Conservation (phyloP, 2,113 vertebrate species). For the Psittacara wagleri region DNA sequence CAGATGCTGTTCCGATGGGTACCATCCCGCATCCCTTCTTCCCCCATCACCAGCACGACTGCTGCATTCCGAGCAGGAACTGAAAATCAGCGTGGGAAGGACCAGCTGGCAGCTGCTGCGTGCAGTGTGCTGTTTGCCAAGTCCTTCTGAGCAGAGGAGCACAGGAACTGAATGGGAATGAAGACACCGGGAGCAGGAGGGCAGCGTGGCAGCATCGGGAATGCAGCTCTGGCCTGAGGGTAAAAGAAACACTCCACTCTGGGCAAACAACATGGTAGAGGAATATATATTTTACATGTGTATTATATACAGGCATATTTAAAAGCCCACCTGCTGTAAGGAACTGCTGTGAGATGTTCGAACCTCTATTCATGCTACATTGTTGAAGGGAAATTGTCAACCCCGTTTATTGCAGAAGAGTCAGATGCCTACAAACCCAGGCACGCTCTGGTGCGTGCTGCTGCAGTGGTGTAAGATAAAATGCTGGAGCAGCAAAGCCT, state of each 20-base stretch:
- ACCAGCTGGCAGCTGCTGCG: slow-evolving; percentile 4
- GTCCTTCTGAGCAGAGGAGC: neutral
- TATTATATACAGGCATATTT: neutral
- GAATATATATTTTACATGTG: neutral
- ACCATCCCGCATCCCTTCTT: neutral
- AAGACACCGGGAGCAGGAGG: neutral
- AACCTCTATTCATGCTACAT: neutral
- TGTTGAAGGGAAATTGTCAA: neutral
- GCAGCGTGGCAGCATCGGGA: neutral
- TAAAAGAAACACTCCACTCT: neutral
- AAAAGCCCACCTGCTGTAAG: neutral
- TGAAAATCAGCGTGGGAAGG: neutral
- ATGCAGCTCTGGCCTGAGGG: neutral
- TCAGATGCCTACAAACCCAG: neutral
- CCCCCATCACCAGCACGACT: neutral
- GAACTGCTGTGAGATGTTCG: neutral
- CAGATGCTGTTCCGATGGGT: neutral
- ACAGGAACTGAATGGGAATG: neutral
- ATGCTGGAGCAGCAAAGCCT: neutral
- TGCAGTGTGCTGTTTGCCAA: rapidly evolving
- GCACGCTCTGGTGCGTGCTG: rapidly evolving
- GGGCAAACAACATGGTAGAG: neutral
- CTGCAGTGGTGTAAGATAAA: neutral
- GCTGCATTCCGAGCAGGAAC: neutral
- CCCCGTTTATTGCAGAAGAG: neutral